These are phyloP conservation scores for Echeneis naucrates DNA, from an alignment of 2,797 vertebrate genomes.

Conservation along the genomic window DNA sequence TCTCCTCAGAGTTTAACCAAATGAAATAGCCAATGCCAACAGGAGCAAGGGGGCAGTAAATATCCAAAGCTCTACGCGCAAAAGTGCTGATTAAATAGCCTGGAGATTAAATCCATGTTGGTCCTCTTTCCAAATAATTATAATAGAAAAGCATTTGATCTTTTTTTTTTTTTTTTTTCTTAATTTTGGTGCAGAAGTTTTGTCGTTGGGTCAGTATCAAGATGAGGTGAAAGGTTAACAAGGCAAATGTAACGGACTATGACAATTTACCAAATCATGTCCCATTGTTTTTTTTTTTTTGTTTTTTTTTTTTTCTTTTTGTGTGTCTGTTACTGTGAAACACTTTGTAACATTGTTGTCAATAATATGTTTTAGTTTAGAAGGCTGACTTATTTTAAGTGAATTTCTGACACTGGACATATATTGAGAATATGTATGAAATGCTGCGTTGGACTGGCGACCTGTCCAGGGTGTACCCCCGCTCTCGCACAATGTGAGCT, in stretches of 20 bases:
- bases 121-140: background rate
- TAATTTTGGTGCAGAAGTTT: background rate
- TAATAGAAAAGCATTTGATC: background rate
- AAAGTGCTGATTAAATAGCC: slow-evolving; percentile 26
- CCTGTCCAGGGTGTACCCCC: no score
- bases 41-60: slow-evolving; percentile 6
- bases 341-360: background rate
- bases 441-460: no score
- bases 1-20: slow-evolving; percentile 31
- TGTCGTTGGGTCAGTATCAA: background rate
- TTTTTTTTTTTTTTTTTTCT: background rate
- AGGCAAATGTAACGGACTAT: background rate
- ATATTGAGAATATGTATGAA: no score
- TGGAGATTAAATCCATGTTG: background rate
- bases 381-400: background rate
- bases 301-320: no score
- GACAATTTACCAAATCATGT: background rate
- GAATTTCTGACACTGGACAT: background rate
- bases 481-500: no score
- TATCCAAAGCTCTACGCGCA: slow-evolving; percentile 3
- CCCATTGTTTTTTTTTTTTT: background rate
- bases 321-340: background rate
- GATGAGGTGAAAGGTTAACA: slow-evolving; percentile 1
- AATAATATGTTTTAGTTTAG: background rate
- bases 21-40: slow-evolving; percentile 9